A percentile compares a stretch with the other conserved stretches of the same genome.
phyloP scores from a whole-genome alignment of 1,140 invertebrate species.

The Orchestia grillus region DNA sequence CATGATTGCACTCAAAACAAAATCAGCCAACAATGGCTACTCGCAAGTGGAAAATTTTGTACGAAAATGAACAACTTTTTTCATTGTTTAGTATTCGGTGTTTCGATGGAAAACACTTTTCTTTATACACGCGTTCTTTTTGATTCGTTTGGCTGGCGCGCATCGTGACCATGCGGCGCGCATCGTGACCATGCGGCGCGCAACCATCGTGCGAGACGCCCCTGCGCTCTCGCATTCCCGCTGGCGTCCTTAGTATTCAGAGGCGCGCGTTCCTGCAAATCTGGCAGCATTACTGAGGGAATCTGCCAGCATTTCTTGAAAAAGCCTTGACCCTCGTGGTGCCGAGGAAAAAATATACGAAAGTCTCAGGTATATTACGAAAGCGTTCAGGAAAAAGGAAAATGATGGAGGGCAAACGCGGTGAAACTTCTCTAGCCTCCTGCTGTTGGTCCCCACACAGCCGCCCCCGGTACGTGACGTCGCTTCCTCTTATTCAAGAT shows the following conservation, averaged over 20 bases:
- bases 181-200: too few relatives aligned
- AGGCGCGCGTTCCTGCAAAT: not conserved
- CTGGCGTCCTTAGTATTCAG: not conserved
- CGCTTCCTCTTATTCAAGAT: not conserved
- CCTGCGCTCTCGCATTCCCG: not conserved
- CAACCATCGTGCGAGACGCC: not conserved
- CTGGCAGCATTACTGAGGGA: not conserved
- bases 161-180: too few relatives aligned
- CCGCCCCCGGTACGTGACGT: not conserved
- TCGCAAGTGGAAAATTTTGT: not conserved
- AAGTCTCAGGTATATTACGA: not conserved
- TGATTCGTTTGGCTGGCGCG: too few relatives aligned
- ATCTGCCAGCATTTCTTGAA: slow-evolving; percentile 7
- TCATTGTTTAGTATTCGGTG: too few relatives aligned
- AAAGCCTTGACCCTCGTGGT: not conserved
- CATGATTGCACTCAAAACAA: not conserved
- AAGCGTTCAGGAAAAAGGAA: not conserved
- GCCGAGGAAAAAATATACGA: not conserved
- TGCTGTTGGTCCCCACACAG: not conserved
- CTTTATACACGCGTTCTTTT: too few relatives aligned
- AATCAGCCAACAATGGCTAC: not conserved
- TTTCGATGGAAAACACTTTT: too few relatives aligned
- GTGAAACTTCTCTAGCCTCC: not conserved
- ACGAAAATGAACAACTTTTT: too few relatives aligned
- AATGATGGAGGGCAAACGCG: not conserved